These are phyloP conservation scores for Byasa hedistus DNA, from an alignment of 2,888 invertebrate genomes.

Conservation along the genomic window DNA sequence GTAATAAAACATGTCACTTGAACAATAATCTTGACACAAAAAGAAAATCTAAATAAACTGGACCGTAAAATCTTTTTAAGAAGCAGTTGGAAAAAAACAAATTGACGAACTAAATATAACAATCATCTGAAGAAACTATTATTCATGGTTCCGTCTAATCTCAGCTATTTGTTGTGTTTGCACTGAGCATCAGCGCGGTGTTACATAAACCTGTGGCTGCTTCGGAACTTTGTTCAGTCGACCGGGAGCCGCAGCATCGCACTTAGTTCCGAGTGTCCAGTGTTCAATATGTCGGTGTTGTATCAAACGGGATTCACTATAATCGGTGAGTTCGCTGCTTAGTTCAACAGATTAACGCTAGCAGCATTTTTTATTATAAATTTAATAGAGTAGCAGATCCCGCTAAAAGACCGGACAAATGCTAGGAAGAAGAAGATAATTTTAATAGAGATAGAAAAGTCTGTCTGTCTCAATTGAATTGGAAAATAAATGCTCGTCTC, in stretches of 20 bases:
- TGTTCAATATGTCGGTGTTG: constrained; percentile 18
- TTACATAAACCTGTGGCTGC: not conserved
- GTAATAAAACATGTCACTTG: too few relatives aligned
- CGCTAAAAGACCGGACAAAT: too few relatives aligned
- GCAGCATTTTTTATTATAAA: not conserved
- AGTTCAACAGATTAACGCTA: too few relatives aligned
- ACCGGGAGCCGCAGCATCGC: not conserved
- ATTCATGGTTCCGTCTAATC: constrained; percentile 2
- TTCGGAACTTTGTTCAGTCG: not conserved
- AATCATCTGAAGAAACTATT: not conserved
- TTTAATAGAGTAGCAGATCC: too few relatives aligned
- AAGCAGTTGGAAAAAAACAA: not conserved
- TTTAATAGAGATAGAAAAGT: too few relatives aligned
- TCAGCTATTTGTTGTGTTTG: constrained; percentile 1
- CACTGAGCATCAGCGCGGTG: not conserved
- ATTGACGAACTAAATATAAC: not conserved
- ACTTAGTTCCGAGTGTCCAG: not conserved
- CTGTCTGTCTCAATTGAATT: too few relatives aligned
- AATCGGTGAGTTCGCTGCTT: constrained; percentile 10
- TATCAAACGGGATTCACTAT: constrained; percentile 13
- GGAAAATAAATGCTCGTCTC: not conserved
- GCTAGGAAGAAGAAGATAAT: too few relatives aligned
- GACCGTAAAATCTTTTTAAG: not conserved
- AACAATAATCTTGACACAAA: too few relatives aligned
- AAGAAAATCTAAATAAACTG: not conserved